Conservation (phyloP, 37 sponge, comb jelly and placozoan genomes). For the Halisarca cf. caerulea region DNA sequence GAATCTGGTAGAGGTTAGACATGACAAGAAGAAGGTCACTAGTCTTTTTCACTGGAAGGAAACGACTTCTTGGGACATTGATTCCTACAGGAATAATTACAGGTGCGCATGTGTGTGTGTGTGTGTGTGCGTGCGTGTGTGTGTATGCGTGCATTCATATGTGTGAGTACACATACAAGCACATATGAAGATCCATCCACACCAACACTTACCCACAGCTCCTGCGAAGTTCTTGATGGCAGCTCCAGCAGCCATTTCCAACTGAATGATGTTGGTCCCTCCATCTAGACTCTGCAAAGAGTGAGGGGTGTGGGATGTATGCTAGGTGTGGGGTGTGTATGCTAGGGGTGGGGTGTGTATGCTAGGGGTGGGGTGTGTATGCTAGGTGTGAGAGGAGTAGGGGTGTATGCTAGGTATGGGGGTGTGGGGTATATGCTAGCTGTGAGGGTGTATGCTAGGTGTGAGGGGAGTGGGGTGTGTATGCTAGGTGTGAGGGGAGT, state of each 20-base stretch:
- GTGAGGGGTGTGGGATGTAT: too few species aligned
- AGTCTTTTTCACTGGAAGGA: conserved; percentile 96
- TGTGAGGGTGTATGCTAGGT: too few species aligned
- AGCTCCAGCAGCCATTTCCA: conserved; percentile 97
- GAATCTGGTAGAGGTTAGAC: conserved; percentile 87
- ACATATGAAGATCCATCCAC: not conserved
- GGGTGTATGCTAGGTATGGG: too few species aligned
- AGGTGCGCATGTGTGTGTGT: not conserved
- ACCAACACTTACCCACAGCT: conserved; percentile 74
- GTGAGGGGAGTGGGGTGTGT: too few species aligned
- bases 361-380: too few species aligned
- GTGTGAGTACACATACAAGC: not conserved
- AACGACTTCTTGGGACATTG: conserved; percentile 91
- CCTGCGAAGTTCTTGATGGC: conserved; percentile 94
- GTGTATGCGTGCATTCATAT: not conserved
- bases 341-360: too few species aligned
- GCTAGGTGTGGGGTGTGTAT: too few species aligned
- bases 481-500: too few species aligned
- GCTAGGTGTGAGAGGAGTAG: too few species aligned
- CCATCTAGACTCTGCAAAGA: conserved; percentile 56
- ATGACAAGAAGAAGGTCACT: conserved; percentile 90
- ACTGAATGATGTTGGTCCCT: conserved; percentile 90
- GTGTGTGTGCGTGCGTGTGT: not conserved
- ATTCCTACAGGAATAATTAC: conserved; percentile 57
- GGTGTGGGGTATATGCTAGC: too few species aligned